Evolutionary conservation across 2,113 vertebrate genomes (phyloP), one percentile per base, ranked within the genome.

Genomic region (Trichomycterus rosablanca): DNA sequence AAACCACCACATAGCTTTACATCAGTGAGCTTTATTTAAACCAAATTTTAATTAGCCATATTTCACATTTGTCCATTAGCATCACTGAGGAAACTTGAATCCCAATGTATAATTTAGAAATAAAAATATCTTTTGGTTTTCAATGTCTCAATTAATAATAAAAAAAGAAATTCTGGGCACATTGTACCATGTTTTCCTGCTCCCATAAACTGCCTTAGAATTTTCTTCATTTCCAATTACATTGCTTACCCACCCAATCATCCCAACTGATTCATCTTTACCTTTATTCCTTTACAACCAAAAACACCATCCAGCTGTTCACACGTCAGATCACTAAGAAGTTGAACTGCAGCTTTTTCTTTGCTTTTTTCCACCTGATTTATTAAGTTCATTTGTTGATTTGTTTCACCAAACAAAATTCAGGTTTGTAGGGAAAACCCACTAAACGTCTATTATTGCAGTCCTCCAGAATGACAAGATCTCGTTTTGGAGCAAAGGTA

Each of bases 21-120:
- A 86, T 81, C 85, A 89, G 87, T 86, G 87, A 88, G 83, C 80
- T 89, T 89, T 89, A 88, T 89, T 72, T 59, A 28, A 86, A 76
- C 84, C 83, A 74, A 74, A 68, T 63, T 59, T 77, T 74, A 79
- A 80, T 81, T 63, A 71, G 75, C 62, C 58, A 70, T n/a, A 78
- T 76, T 74, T 74, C 12, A 79, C 59, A 42, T 74, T 46, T 58
- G 49, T 54, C 67, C 75, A 81, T 83, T 55, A 68, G 81, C 82
- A 26, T 73, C 84, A 89, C 87, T 84, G 86, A 83, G 76, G 78
- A 37, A 75, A 60, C 18, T 66, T 77, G 84, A 84, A 88, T 74
- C 66, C 53, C 4, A 56, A 60, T 32, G 5, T 2, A 16, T 44
- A 51, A 44, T n/a, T 3, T 8, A 46, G 19, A 26, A 20, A 30